Conservation (phyloP, 2,113 vertebrate species). For the Megaleporinus macrocephalus region DNA sequence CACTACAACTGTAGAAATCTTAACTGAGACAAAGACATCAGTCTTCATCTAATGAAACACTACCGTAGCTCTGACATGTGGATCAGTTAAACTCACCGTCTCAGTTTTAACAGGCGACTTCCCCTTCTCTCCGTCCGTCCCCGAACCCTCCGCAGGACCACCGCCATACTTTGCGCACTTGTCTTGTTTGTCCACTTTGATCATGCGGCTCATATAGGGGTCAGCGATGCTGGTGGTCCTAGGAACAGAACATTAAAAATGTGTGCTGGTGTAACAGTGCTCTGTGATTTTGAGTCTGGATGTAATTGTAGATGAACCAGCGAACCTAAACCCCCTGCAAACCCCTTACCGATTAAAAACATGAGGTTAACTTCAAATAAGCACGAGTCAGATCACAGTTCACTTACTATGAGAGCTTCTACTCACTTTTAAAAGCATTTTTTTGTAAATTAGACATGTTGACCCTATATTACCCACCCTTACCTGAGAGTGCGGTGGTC, state of each 20-base stretch:
- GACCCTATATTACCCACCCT: too few species aligned
- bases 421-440: too few species aligned
- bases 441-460: too few species aligned
- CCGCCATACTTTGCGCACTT: constrained; percentile 78
- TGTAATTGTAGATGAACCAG: too few species aligned
- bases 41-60: not conserved
- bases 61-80: not conserved
- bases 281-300: not conserved
- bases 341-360: too few species aligned
- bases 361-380: too few species aligned
- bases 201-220: constrained; percentile 93
- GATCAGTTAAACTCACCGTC: constrained; percentile 77
- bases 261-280: not conserved
- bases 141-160: constrained; percentile 60
- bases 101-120: constrained; percentile 78
- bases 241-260: constrained; percentile 12
- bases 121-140: constrained; percentile 79
- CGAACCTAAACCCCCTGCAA: too few species aligned
- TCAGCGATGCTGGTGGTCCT: constrained; percentile 78
- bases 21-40: not conserved
- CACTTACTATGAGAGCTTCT: too few species aligned
- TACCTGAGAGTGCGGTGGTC: constrained; percentile 73
- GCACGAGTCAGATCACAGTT: too few species aligned
- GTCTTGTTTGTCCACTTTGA: constrained; percentile 92
- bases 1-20: not conserved